These are phyloP conservation scores for Speoplatyrhinus poulsoni DNA, from an alignment of 2,113 vertebrate genomes.

Conservation along the genomic window DNA sequence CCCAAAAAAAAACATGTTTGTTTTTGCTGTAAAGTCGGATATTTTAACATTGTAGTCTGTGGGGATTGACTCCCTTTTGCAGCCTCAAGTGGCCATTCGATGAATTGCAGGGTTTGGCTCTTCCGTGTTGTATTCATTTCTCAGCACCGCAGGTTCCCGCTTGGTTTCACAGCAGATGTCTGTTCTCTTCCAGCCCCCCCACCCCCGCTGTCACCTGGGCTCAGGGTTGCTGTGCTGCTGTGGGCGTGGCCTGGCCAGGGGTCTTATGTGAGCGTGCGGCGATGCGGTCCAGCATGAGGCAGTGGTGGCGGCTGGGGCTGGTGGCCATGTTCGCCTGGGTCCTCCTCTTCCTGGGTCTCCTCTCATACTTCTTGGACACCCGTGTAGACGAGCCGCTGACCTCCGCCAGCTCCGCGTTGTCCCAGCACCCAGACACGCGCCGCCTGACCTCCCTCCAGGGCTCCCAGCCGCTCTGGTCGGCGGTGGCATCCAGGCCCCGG, in stretches of 20 bases:
- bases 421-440: constrained; percentile 83
- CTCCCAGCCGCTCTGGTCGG: constrained; percentile 68
- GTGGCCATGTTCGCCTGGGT: constrained; percentile 91
- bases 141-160: no score
- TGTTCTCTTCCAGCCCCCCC: constrained; percentile 55
- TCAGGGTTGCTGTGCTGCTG: constrained; percentile 17
- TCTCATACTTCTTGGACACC: constrained; percentile 92
- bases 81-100: no score
- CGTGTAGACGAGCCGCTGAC: constrained; percentile 80
- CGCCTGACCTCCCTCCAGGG: constrained; percentile 85
- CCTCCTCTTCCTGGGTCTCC: constrained; percentile 87
- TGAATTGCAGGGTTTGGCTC: no score
- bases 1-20: no score
- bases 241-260: constrained; percentile 45
- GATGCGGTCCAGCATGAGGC: constrained; percentile 97
- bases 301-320: constrained; percentile 91
- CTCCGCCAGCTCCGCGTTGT: constrained; percentile 80
- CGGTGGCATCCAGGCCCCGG: constrained; percentile 53
- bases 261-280: constrained; percentile 44
- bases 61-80: no score
- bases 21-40: no score
- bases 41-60: no score
- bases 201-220: constrained; percentile 41
- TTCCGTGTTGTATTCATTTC: no score
- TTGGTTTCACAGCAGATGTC: constrained; percentile 1